Conservation (phyloP, 2,888 invertebrate species). For the Anoncus sp. region DNA sequence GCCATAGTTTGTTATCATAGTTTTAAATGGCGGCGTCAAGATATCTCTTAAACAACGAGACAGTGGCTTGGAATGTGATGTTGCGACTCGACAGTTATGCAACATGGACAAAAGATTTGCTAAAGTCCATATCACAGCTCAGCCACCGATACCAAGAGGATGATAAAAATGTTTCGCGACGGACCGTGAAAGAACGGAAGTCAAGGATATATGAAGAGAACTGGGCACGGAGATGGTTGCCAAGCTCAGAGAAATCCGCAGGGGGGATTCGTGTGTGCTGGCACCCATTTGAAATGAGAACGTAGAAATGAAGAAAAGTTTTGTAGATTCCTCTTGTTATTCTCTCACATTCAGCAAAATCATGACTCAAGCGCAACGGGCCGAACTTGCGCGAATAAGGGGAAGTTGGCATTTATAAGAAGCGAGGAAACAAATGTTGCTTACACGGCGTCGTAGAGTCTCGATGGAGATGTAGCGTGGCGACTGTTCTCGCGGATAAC, state of each 20-base stretch:
- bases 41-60: neutral
- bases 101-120: neutral
- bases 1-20: neutral
- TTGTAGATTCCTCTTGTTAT: conserved; percentile 53
- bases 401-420: conserved; percentile 40
- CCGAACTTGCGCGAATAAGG: conserved; percentile 5
- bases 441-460: conserved; percentile 54
- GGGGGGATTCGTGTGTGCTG: conserved; percentile 25
- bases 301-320: conserved; percentile 52
- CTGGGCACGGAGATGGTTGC: conserved; percentile 35
- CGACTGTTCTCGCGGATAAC: conserved; percentile 38
- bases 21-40: neutral
- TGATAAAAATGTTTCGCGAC: conserved; percentile 28
- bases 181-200: conserved; percentile 30
- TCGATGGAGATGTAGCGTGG: conserved; percentile 42
- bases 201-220: conserved; percentile 19
- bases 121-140: neutral
- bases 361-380: conserved; percentile 37
- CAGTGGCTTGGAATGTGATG: neutral
- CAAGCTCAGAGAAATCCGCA: conserved; percentile 42
- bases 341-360: conserved; percentile 46
- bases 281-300: conserved; percentile 46
- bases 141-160: conserved; percentile 12
- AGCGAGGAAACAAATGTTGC: conserved; percentile 38
- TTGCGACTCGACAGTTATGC: neutral